Conservation (phyloP, 2,888 invertebrate species). For the Lycophotia porphyrea region DNA sequence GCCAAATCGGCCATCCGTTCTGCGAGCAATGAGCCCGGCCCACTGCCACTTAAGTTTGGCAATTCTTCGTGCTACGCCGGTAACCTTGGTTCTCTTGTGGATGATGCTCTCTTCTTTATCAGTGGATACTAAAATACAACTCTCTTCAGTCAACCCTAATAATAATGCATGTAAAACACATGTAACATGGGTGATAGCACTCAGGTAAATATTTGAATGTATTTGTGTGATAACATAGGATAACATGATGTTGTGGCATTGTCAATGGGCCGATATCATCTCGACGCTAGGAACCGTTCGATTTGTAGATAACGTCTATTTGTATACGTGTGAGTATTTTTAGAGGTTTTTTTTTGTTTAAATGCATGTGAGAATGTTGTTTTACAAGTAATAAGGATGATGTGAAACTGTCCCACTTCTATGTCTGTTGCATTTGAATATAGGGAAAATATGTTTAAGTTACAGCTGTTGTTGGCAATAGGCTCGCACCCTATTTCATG, state of each 20-base stretch:
- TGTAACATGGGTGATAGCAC: slow-evolving; percentile 71
- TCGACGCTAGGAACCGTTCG: slow-evolving; percentile 56
- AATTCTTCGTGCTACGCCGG: too few species aligned
- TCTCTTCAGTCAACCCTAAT: slow-evolving; percentile 24
- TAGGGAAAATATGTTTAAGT: too few species aligned
- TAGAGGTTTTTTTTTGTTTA: slow-evolving; percentile 21
- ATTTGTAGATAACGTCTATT: slow-evolving; percentile 56
- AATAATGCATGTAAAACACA: slow-evolving; percentile 81
- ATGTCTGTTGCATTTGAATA: neutral
- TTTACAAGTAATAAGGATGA: neutral
- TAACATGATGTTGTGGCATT: slow-evolving; percentile 75
- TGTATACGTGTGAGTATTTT: slow-evolving; percentile 47
- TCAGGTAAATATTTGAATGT: slow-evolving; percentile 81
- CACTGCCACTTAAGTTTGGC: too few species aligned
- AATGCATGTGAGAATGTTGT: neutral
- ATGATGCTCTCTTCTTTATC: too few species aligned
- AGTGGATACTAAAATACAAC: slow-evolving; percentile 21
- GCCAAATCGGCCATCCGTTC: too few species aligned
- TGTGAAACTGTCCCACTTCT: neutral
- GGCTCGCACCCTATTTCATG: too few species aligned
- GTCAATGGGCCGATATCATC: slow-evolving; percentile 74
- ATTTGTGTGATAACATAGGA: slow-evolving; percentile 82
- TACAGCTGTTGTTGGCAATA: too few species aligned
- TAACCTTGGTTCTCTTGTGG: too few species aligned
- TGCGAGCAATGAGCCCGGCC: too few species aligned